Conservation (phyloP, 2,888 invertebrate genomes). For the Sphaerophoria taeniata region DNA sequence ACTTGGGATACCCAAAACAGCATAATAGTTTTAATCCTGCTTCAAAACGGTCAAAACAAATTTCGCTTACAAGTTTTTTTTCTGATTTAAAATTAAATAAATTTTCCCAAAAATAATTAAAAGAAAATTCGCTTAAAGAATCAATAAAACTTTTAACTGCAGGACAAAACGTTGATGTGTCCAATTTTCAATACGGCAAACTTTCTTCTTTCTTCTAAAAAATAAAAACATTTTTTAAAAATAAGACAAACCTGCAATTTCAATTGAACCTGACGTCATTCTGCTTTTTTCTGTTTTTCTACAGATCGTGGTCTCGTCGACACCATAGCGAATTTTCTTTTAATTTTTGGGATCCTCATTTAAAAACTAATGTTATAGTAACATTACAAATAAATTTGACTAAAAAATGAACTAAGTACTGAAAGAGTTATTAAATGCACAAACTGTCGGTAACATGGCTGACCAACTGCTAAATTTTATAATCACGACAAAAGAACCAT, state of each 20-base stretch:
- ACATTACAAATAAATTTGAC: slow-evolving; percentile 33
- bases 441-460: slow-evolving; percentile 44
- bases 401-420: slow-evolving; percentile 13
- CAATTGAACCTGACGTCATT: slow-evolving; percentile 65
- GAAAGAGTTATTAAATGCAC: slow-evolving; percentile 2
- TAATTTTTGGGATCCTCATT: slow-evolving; percentile 59
- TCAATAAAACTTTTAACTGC: neutral
- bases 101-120: slow-evolving; percentile 22
- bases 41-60: neutral
- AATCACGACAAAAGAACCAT: slow-evolving; percentile 55
- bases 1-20: neutral
- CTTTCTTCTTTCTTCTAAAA: slow-evolving; percentile 41
- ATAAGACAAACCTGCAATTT: slow-evolving; percentile 40
- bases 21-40: neutral
- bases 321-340: slow-evolving; percentile 73
- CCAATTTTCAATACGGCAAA: slow-evolving; percentile 58
- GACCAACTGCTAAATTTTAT: slow-evolving; percentile 68
- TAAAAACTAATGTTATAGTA: neutral
- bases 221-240: slow-evolving; percentile 16
- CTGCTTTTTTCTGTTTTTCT: slow-evolving; percentile 71
- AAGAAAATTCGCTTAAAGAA: slow-evolving; percentile 70
- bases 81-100: slow-evolving; percentile 8
- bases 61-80: neutral
- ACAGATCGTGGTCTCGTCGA: slow-evolving; percentile 57
- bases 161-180: slow-evolving; percentile 34